phyloP scores from a whole-genome alignment of 2,888 invertebrate species.

The Chrysotoxum bicinctum region DNA sequence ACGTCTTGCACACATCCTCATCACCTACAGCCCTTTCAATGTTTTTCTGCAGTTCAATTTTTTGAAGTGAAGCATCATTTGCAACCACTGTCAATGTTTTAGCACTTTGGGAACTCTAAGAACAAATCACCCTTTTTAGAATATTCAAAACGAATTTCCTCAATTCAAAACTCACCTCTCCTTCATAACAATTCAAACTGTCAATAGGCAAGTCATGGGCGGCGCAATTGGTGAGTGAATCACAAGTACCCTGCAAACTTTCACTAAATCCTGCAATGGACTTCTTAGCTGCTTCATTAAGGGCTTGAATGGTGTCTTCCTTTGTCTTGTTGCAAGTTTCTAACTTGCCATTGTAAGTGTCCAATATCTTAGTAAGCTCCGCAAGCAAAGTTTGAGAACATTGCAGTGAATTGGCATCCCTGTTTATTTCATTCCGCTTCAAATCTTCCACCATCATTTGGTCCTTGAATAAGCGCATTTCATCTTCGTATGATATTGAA shows the following conservation, averaged over 20 bases:
- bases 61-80: neutral
- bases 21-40: neutral
- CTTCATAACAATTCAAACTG: neutral
- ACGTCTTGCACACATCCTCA: neutral
- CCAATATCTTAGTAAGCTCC: neutral
- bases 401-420: neutral
- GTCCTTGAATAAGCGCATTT: neutral
- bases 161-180: neutral
- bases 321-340: neutral
- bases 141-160: neutral
- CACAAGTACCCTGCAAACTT: neutral
- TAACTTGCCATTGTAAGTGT: neutral
- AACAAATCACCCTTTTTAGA: neutral
- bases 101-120: neutral
- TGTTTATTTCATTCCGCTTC: neutral
- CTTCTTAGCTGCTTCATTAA: fast-evolving
- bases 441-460: neutral
- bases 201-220: fast-evolving
- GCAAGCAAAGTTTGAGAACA: neutral
- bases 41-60: neutral
- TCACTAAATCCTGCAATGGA: neutral
- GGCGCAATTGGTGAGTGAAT: neutral
- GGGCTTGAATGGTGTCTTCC: neutral
- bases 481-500: neutral
- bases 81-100: neutral